Base-by-base conservation (phyloP, 2,888 invertebrate genomes). In the Drosophila glabriapex region DNA sequence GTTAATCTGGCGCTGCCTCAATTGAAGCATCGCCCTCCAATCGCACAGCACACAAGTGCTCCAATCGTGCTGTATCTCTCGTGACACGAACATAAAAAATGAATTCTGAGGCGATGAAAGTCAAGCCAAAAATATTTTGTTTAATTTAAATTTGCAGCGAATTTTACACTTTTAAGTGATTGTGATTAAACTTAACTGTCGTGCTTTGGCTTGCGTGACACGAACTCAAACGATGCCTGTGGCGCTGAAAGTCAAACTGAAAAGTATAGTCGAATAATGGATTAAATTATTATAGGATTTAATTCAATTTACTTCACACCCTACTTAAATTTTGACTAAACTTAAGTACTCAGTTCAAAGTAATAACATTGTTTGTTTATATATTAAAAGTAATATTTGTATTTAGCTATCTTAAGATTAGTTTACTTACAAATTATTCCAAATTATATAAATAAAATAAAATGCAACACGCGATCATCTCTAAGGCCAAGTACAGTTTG, bases 1-100 rank as follows among this genome's bases (percentile, higher is more conserved):
- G 85, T 74, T 85, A 83, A 85, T 85, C 83, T 70, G 78, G 56
- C 76, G 69, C 72, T 85, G 85, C 55, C 73, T 76, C 81, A 83
- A 85, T 83, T 81, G 79, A 77, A 82, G 82, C 68, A 69, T 52
- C 63, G 50, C 74, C 67, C 66, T 58, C 50, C 41, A 68, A 50
- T 64, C 68, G 56, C 52, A 63, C 12, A n/a, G 29, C 19, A 4
- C 37, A 28, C 6, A 25, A 19, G n/a, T n/a, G n/a, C n/a, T n/a
- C n/a, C n/a, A n/a, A n/a, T 49, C 49, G 4, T 49, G 49, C 41
- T 49, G 19, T 22, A 1, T 1, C 49, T 28, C 22, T 49, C 39
- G 39, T 58, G 56, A 9, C 56, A 14, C 55, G 55, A 52, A 49
- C 25, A 49, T 19, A 0, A 39, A 19, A 39, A 39, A 39, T 19